Evolutionary conservation across 1,140 invertebrate species (phyloP).

Genomic region (Polyergus mexicanus): DNA sequence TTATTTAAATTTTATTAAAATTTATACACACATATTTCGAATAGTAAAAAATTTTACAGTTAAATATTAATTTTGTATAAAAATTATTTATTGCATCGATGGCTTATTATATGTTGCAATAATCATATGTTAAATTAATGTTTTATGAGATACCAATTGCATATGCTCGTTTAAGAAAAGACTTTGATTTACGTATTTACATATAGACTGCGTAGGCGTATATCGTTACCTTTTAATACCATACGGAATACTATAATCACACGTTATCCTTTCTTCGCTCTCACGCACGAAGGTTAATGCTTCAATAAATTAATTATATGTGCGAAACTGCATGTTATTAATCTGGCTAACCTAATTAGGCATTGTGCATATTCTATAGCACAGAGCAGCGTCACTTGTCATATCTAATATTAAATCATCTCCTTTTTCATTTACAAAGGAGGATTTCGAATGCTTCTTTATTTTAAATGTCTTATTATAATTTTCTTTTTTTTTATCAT

Average conservation of each 20-base stretch:
- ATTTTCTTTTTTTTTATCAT: constrained; percentile 43
- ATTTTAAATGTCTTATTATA: background rate
- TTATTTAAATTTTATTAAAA: background rate
- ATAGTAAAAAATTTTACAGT: constrained; percentile 7
- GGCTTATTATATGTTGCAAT: background rate
- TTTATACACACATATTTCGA: background rate
- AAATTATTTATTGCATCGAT: background rate
- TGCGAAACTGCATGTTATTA: constrained; percentile 64
- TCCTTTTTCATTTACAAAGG: constrained; percentile 18
- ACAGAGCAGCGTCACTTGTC: constrained; percentile 52
- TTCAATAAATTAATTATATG: constrained; percentile 71
- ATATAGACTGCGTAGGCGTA: constrained; percentile 9
- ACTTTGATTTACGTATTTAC: constrained; percentile 22
- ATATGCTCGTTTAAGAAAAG: background rate
- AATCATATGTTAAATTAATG: background rate
- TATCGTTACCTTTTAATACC: constrained; percentile 34
- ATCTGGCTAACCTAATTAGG: constrained; percentile 68
- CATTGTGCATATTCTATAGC: constrained; percentile 15
- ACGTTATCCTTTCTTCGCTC: constrained; percentile 59
- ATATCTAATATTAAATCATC: constrained; percentile 61
- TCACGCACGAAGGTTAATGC: constrained; percentile 47
- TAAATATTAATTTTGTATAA: constrained; percentile 16
- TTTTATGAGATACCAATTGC: background rate
- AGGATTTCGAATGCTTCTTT: background rate
- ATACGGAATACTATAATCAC: constrained; percentile 55